Base-by-base conservation (phyloP, 2,113 vertebrate species). In the Leptosomus discolor region DNA sequence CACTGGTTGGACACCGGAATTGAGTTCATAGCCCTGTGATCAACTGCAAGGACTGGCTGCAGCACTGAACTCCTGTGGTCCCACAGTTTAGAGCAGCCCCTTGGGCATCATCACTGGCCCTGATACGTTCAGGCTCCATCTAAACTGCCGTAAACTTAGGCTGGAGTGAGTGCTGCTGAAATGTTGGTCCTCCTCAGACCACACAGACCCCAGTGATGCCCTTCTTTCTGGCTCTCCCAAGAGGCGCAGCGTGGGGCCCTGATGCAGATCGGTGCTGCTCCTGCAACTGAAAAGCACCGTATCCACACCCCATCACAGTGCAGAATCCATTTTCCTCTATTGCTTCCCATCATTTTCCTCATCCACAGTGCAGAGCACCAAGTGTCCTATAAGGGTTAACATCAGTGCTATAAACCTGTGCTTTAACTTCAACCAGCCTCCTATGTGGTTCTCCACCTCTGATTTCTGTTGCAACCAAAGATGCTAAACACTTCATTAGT, bases 191-290 rank as follows among this genome's bases (percentile, higher is more conserved):
- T 41, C 8, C 18, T 77, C 45, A 75, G 37, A 27, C 12, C 4
- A 5, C 27, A 27, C 26, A 78, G 43, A 41, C 11, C 27, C 18
- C 74, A 51, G 32, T 2, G 5, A 10, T 36, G 15, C 6, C 7
- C 14, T 48, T 30, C 30, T 34, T 12, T 8, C 11, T 51, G 21
- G 9, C 20, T 75, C 6, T 61, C 30, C 64, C 0, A 0, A 53
- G 50, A 32, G 7, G 22, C 17, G 30, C 26, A 60, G 2, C 0
- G 0, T 26, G 60, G 29, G 23, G 16, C 6, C 37, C 69, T 56
- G 15, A 30, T 15, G 36, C 12, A 34, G 12, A 32, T 0, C 0
- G 0, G 23, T 46, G 41, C 37, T 77, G 17, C 12, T 76, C 10
- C n/a, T 8, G 1, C 41, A 60, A 18, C n/a, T 17, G 2, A 73